These are phyloP conservation scores for Luidia sarsii DNA, from an alignment of 53 echinoderm and acorn worm genomes.

Conservation along the genomic window DNA sequence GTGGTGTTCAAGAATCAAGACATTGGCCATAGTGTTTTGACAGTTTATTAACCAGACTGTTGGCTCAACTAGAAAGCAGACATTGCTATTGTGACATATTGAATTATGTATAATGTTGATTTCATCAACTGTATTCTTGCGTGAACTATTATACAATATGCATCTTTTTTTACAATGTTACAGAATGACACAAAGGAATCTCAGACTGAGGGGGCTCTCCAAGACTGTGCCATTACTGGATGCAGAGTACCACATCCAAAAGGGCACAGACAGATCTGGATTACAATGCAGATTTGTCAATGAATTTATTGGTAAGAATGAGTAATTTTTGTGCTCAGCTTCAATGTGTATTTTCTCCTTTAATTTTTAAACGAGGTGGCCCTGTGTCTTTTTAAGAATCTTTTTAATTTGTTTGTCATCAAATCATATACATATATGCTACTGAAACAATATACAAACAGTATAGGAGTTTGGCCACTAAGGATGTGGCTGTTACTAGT, in stretches of 20 bases:
- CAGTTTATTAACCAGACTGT: too few species aligned
- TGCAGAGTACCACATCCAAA: background rate
- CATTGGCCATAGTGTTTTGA: too few species aligned
- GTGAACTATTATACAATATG: too few species aligned
- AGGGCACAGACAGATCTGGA: background rate
- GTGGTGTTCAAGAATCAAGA: too few species aligned
- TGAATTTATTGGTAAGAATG: constrained; percentile 16
- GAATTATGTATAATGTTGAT: too few species aligned
- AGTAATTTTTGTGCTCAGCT: background rate
- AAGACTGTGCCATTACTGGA: background rate
- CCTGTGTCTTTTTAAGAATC: background rate
- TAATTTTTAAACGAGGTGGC: background rate
- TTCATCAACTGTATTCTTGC: too few species aligned
- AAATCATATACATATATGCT: background rate
- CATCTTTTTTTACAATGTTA: background rate
- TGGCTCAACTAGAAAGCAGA: too few species aligned
- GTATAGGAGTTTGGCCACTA: too few species aligned
- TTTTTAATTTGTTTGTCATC: background rate
- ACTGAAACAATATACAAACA: too few species aligned
- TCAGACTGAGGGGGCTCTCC: background rate
- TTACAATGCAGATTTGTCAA: constrained; percentile 6
- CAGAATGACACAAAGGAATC: background rate
- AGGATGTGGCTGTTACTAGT: too few species aligned
- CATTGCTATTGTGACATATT: too few species aligned
- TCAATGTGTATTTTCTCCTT: background rate